Percentiles rank a stretch among this genome's conserved stretches.
These are phyloP conservation scores for Limnothrissa miodon DNA, from an alignment of 2,113 vertebrate genomes.

Conservation along the genomic window DNA sequence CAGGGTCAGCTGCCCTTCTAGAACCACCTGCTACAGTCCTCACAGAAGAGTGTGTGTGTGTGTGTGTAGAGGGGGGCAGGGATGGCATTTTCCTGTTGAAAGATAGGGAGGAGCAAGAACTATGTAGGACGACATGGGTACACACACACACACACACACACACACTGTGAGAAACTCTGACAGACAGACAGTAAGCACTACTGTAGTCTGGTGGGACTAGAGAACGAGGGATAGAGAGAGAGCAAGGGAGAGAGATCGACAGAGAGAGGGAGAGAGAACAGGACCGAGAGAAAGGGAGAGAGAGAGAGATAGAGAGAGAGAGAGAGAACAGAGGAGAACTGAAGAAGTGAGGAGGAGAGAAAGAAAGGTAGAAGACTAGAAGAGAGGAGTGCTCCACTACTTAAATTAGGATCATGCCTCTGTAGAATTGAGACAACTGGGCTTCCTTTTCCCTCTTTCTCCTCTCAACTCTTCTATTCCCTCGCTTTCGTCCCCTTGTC, in stretches of 20 bases:
- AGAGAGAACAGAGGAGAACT: not conserved
- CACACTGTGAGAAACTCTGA: not conserved
- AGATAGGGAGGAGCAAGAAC: slow-evolving; percentile 28
- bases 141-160: slow-evolving; percentile 28
- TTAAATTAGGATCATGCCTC: slow-evolving; percentile 50
- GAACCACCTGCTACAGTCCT: slow-evolving; percentile 25
- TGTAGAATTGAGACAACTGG: slow-evolving; percentile 27
- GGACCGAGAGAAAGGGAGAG: not conserved
- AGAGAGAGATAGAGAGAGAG: not conserved
- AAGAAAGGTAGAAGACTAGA: not conserved
- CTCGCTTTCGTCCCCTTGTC: not conserved
- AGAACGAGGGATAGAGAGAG: not conserved
- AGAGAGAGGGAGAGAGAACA: slow-evolving; percentile 27
- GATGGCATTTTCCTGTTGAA: slow-evolving; percentile 40
- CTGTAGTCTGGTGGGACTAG: slow-evolving; percentile 40
- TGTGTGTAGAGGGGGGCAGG: not conserved
- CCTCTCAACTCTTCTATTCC: not conserved
- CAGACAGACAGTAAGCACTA: slow-evolving; percentile 17
- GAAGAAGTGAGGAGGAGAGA: not conserved
- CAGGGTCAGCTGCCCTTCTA: slow-evolving; percentile 33
- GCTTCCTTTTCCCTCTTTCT: not conserved
- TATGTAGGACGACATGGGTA: slow-evolving; percentile 47
- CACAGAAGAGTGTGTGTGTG: not conserved
- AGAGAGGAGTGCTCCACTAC: slow-evolving; percentile 38
- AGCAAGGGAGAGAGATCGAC: slow-evolving; percentile 8